Conservation (phyloP, 2,888 invertebrate genomes). For the Trypoxylon attenuatum region DNA sequence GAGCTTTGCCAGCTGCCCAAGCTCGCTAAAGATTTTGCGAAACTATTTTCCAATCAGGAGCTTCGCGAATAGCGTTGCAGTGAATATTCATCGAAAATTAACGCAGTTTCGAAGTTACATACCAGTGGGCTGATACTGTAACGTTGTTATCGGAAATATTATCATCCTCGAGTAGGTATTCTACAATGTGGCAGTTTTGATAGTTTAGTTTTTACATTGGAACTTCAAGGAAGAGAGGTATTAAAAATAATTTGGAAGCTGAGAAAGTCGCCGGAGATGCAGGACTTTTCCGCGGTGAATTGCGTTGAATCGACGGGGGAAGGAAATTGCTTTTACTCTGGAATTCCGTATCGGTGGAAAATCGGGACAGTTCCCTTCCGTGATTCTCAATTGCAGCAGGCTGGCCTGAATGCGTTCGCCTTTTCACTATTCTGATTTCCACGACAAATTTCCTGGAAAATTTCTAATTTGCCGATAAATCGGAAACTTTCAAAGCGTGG, state of each 20-base stretch:
- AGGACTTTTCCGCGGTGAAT: background rate
- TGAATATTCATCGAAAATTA: background rate
- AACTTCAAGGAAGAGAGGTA: too few relatives aligned
- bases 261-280: background rate
- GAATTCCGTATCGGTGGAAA: background rate
- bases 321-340: too few relatives aligned
- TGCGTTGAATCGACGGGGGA: background rate
- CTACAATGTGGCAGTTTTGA: too few relatives aligned
- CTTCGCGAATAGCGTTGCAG: background rate
- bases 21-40: background rate
- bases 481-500: background rate
- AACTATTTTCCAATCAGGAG: background rate
- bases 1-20: background rate
- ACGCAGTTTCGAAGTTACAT: background rate
- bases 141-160: too few relatives aligned
- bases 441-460: slow-evolving; percentile 16
- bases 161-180: too few relatives aligned
- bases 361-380: background rate
- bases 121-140: too few relatives aligned
- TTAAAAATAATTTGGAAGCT: background rate
- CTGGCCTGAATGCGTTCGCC: too few relatives aligned
- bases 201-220: too few relatives aligned
- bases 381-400: background rate
- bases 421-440: background rate
- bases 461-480: slow-evolving; percentile 4